Base-by-base conservation (phyloP, 53 echinoderm and acorn worm species). In the Patiria pectinifera region DNA sequence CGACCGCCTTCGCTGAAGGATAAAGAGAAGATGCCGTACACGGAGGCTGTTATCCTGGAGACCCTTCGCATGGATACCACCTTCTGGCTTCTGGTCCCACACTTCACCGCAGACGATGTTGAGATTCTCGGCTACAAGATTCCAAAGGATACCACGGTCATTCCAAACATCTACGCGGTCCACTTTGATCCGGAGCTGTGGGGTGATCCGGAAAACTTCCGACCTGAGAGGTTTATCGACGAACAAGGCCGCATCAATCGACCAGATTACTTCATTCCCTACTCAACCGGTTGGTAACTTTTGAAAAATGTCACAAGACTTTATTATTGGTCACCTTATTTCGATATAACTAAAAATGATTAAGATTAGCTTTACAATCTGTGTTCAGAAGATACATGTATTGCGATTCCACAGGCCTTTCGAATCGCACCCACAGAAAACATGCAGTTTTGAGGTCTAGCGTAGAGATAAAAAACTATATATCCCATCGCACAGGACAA, bases 151-250 rank as follows among this genome's bases (percentile, higher is more conserved):
- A 90, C 90, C 12, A 48, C 80, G 6, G 90, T 90, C 80, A 80
- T 90, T 14, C 90, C 88, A 6, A 88, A 88, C 78, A 77, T 88
- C 78, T 77, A 47, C 71, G 88, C 88, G 6, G 88, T 78, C 47
- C 90, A 90, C 81, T 80, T 90, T n/a, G 90, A 90, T 23, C 90
- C 80, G n/a, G 90, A 90, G 69, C 81, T 90, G 21, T 90, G 90
- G 90, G 90, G 81, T 10, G 90, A 90, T 69, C 90, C 90, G 5
- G 81, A 90, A 81, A 69, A 69, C 90, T 90, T 90, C 90, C 80
- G 81, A 47, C 90, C 90, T 25, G 90, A 80, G 80, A 90, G 90
- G 81, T 90, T 90, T 15, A 90, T 90, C 13, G 78, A 88, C 61
- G 78, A 78, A 4, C 7, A 59, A 58, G 88, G 88, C 18, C 59